Conservation (phyloP, 2,113 vertebrate genomes). For the Leucoraja erinaceus region DNA sequence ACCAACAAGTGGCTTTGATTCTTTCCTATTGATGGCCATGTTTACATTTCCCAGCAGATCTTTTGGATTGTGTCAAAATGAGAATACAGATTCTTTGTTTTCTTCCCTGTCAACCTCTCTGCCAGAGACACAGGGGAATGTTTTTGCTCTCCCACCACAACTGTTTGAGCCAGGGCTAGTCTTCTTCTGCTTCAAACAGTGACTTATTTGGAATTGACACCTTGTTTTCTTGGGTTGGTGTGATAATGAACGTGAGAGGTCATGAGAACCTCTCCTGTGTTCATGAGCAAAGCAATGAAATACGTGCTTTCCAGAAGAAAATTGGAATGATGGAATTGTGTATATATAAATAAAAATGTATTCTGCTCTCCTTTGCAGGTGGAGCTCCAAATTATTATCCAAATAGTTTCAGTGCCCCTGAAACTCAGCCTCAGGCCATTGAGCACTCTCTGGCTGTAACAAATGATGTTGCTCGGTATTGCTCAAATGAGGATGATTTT, state of each 20-base stretch:
- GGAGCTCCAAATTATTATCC: slow-evolving; percentile 93
- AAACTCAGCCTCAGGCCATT: slow-evolving; percentile 51
- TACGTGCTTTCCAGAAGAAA: not conserved
- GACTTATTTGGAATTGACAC: not conserved
- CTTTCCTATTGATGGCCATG: not conserved
- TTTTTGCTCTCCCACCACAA: not conserved
- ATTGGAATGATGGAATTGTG: not conserved
- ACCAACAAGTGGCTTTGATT: not conserved
- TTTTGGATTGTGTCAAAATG: not conserved
- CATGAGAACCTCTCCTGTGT: not conserved
- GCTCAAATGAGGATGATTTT: slow-evolving; percentile 73
- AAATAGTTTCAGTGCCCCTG: slow-evolving; percentile 83
- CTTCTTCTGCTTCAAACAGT: not conserved
- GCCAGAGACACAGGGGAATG: not conserved
- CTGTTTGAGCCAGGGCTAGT: not conserved
- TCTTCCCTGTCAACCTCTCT: not conserved
- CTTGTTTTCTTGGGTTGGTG: not conserved
- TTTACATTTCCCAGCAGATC: not conserved
- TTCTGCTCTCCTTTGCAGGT: slow-evolving; percentile 53
- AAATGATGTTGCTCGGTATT: slow-evolving; percentile 71
- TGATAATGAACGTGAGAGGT: not conserved
- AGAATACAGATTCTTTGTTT: not conserved
- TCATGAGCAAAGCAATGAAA: not conserved
- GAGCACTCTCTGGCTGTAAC: slow-evolving; percentile 55
- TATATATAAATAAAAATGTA: not conserved